Evolutionary conservation across 35 echinoderm and acorn worm species (phyloP), one percentile per base, ranked within the genome.

Genomic region (Hemicentrotus pulcherrimus): DNA sequence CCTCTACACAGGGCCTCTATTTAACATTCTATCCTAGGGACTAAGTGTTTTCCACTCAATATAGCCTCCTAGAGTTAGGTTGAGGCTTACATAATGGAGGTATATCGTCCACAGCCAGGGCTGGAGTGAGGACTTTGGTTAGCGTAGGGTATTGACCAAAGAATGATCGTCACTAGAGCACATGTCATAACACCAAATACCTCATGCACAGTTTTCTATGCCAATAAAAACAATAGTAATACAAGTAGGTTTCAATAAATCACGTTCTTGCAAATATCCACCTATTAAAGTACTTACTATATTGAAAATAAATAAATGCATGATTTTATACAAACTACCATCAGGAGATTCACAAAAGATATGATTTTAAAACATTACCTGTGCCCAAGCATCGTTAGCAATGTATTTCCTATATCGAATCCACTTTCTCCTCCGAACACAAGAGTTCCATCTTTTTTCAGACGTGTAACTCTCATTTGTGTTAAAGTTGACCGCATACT

Each of bases 381-480:
- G 95, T 46, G 98, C 98, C 98, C 98, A 99, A 24, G 60, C 92
- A 94, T 97, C 98, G 33, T 91, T 95, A 47, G 98, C 97, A 47
- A 91, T 95, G 86, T 98, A 99, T 85, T 91, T 96, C 46, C 97
- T 48, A 70, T 99, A 98, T 48, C 98, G 95, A 47, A 99, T 99
- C 98, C 98, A 99, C 92, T 99, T 99, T 50, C 98, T 96, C 88
- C 98, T 71, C 47, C 98, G 95, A 15, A 99, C 96, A 88, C 98
- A 99, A 61, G 98, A 99, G 59, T 97, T 99, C 98, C 97, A 98
- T 31, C 96, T 94, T 47, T 99, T 99, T n/a, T 97, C 96, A 18
- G 98, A 87, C 0, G 95, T 95, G 90, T 97, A 99, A 19, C 60
- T 94, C 22, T 99, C 98, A 22, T 86, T 94, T 31, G 96, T 86